phyloP scores from a whole-genome alignment of 2,797 vertebrate genomes.

The Falco columbarius region DNA sequence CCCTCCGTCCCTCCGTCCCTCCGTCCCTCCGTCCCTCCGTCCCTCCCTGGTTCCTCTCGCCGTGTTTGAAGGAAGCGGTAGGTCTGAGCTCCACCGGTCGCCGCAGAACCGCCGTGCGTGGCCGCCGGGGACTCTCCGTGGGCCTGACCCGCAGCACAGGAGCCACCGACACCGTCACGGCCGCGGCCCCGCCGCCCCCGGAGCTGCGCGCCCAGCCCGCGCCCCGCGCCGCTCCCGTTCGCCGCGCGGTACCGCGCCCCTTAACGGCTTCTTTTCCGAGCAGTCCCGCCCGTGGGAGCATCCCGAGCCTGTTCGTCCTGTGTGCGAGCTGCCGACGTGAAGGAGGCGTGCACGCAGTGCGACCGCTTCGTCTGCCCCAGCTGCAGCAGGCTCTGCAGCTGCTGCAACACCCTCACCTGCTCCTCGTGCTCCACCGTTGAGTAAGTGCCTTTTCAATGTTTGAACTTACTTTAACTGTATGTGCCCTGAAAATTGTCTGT shows the following conservation, averaged over 20 bases:
- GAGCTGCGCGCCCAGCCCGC: too few species aligned
- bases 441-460: conserved; percentile 68
- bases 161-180: too few species aligned
- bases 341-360: conserved; percentile 70
- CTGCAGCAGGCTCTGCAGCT: conserved; percentile 74
- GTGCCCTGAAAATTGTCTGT: rapidly evolving
- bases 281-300: background rate
- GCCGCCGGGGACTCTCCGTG: too few species aligned
- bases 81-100: background rate
- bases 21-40: too few species aligned
- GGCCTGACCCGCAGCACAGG: too few species aligned
- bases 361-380: conserved; percentile 70
- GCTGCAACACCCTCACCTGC: conserved; percentile 68
- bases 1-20: too few species aligned
- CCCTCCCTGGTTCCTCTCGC: too few species aligned
- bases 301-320: conserved; percentile 75
- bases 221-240: too few species aligned
- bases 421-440: conserved; percentile 69
- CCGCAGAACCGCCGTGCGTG: too few species aligned
- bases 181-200: too few species aligned
- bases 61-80: background rate
- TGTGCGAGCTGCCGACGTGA: conserved; percentile 61
- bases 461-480: background rate
- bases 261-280: background rate
- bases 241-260: too few species aligned